Conservation (phyloP, 1,140 invertebrate species). For the Caerostris darwini region DNA sequence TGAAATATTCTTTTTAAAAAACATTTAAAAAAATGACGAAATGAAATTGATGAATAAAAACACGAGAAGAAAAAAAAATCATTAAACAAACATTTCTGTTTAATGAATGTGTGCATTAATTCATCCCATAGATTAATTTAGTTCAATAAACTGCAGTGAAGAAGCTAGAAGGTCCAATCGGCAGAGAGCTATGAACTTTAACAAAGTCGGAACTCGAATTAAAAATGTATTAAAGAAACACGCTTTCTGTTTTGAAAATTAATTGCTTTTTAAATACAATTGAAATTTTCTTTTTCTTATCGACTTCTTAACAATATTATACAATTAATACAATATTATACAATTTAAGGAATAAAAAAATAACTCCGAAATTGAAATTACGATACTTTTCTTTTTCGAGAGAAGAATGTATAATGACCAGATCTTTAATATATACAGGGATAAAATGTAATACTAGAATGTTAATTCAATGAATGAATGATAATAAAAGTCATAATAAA, state of each 20-base stretch:
- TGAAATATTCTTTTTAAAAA: conserved; percentile 55
- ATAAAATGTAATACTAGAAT: too few species aligned
- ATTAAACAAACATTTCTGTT: conserved; percentile 55
- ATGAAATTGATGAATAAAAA: conserved; percentile 71
- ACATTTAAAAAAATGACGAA: conserved; percentile 55
- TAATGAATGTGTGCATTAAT: conserved; percentile 74
- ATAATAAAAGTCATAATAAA: too few species aligned
- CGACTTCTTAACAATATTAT: too few species aligned
- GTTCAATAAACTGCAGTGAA: conserved; percentile 59
- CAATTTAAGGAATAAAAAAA: neutral
- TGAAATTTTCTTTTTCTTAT: conserved; percentile 27
- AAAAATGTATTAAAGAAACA: conserved; percentile 45
- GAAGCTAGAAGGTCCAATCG: conserved; percentile 28
- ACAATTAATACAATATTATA: too few species aligned
- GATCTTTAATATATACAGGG: too few species aligned
- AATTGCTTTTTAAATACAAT: conserved; percentile 64
- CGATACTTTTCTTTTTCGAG: neutral
- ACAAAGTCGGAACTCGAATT: neutral
- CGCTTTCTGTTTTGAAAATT: conserved; percentile 35
- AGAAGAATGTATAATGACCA: too few species aligned
- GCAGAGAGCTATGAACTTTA: neutral
- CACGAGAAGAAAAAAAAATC: neutral
- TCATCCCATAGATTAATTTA: conserved; percentile 73
- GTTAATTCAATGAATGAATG: too few species aligned
- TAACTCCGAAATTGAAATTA: neutral